Evolutionary conservation across 1,140 invertebrate species (phyloP).

Genomic region (Andricus grossulariae): DNA sequence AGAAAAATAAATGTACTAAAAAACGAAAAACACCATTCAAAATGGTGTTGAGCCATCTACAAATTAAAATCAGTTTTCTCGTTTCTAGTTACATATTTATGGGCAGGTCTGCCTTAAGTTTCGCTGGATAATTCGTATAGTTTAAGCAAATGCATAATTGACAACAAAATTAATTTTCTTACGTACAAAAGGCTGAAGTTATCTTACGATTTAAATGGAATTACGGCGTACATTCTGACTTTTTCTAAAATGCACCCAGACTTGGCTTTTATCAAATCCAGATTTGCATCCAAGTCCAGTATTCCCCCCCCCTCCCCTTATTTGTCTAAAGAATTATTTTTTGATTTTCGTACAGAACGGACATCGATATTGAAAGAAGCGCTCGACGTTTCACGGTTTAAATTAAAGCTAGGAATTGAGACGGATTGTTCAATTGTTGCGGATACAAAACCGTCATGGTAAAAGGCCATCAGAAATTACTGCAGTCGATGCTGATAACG

Average conservation of each 20-base stretch:
- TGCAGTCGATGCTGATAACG: neutral
- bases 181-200: conserved; percentile 18
- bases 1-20: too few relatives aligned
- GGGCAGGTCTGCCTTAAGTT: neutral
- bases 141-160: conserved; percentile 1
- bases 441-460: conserved; percentile 14
- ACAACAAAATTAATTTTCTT: conserved; percentile 9
- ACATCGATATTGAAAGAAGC: neutral
- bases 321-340: too few relatives aligned
- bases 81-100: neutral
- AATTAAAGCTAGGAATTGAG: neutral
- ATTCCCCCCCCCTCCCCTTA: too few relatives aligned
- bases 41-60: neutral
- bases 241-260: neutral
- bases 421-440: conserved; percentile 6
- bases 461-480: conserved; percentile 20
- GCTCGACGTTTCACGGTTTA: conserved; percentile 9
- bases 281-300: too few relatives aligned
- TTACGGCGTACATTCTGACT: neutral
- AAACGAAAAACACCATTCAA: too few relatives aligned
- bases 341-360: neutral
- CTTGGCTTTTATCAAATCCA: too few relatives aligned
- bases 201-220: conserved; percentile 24
- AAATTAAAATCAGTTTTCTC: neutral
- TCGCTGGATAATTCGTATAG: conserved; percentile 18